A percentile compares a stretch with the other conserved stretches of the same genome.
These are phyloP conservation scores for Acrocephalus kingi DNA, from an alignment of 2,113 vertebrate species.

Conservation along the genomic window DNA sequence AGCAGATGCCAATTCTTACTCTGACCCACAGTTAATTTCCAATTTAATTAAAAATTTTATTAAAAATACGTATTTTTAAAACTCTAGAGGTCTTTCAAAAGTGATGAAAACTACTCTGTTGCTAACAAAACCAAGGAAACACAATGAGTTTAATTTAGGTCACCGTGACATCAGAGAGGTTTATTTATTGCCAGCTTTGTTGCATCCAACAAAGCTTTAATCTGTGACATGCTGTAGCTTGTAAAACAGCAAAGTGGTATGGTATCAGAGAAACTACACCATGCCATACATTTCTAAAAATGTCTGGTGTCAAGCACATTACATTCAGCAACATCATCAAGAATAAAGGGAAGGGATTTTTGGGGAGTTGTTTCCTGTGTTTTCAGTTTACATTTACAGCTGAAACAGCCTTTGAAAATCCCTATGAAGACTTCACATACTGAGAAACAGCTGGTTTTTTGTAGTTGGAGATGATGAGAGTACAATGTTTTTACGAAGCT, in stretches of 20 bases:
- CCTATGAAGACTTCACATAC: constrained; percentile 22
- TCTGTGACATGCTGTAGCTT: constrained; percentile 66
- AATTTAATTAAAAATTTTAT: neutral
- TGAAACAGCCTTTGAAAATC: constrained; percentile 60
- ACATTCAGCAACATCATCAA: constrained; percentile 17
- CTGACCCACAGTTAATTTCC: neutral
- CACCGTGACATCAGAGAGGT: constrained; percentile 62
- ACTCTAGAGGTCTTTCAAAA: neutral
- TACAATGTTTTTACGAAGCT: neutral
- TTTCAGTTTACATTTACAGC: constrained; percentile 47
- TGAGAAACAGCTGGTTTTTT: constrained; percentile 54
- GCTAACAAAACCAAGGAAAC: constrained; percentile 20
- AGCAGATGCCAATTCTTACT: neutral
- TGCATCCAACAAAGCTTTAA: constrained; percentile 68
- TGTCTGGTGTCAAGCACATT: neutral
- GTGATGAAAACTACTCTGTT: neutral
- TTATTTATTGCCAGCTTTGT: constrained; percentile 70
- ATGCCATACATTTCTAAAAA: constrained; percentile 53
- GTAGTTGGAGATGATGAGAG: constrained; percentile 2
- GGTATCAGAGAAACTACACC: constrained; percentile 63
- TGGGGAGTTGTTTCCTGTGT: neutral
- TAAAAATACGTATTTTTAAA: neutral
- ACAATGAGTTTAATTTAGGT: constrained; percentile 69
- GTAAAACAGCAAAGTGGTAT: constrained; percentile 65
- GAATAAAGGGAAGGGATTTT: constrained; percentile 49